Evolutionary conservation across 2,113 vertebrate genomes (phyloP).

Genomic region (Callipepla squamata): DNA sequence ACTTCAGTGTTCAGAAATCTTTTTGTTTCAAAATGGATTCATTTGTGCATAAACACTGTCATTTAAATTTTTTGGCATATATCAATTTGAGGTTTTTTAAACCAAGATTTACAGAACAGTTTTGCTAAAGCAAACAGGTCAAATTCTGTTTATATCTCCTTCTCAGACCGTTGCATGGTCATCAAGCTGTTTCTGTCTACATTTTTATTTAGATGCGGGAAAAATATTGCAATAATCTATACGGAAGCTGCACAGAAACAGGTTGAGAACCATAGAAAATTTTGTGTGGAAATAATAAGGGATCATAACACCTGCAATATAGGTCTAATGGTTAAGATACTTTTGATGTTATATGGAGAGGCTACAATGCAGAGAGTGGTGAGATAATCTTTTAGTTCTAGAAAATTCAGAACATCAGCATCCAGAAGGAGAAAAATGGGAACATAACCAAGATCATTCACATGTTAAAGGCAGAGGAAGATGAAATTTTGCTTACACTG

Average conservation of each 20-base stretch:
- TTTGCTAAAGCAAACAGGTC: background rate
- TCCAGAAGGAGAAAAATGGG: background rate
- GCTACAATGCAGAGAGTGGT: background rate
- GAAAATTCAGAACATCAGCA: background rate
- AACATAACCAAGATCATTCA: background rate
- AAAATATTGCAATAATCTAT: background rate
- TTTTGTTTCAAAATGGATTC: background rate
- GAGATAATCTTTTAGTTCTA: background rate
- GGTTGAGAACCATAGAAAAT: background rate
- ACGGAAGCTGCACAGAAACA: background rate
- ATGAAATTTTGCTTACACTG: background rate
- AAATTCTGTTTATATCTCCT: background rate
- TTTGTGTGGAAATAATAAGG: background rate
- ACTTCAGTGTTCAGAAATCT: background rate
- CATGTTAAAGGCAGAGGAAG: background rate
- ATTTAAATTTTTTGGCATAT: background rate
- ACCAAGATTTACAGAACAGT: background rate
- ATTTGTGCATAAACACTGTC: background rate
- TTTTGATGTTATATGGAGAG: background rate
- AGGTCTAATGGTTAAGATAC: background rate
- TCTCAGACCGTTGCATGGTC: background rate
- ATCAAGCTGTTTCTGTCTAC: background rate
- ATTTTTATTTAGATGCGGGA: background rate
- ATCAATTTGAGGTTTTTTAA: background rate
- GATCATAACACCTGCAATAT: background rate